Conservation (phyloP, 2,888 invertebrate genomes). For the Drosophila mimetica region DNA sequence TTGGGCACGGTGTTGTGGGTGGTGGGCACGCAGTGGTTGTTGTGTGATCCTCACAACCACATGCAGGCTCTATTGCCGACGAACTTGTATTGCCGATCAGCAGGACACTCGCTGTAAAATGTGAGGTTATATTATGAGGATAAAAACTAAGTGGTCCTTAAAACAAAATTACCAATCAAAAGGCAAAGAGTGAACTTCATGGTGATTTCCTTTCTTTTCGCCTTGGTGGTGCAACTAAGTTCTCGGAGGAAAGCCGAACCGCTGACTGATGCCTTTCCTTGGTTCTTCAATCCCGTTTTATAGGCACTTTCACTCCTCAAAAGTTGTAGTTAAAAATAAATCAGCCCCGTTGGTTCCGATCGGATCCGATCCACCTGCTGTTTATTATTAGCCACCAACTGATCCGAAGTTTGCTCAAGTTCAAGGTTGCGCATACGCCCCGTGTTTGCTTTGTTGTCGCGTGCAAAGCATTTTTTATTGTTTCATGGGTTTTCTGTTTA, state of each 20-base stretch:
- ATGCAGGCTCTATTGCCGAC: background rate
- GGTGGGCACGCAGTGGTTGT: background rate
- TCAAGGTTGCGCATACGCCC: constrained; percentile 21
- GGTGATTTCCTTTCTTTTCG: background rate
- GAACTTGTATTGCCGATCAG: constrained; percentile 6
- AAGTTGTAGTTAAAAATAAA: constrained; percentile 20
- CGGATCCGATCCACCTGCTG: constrained; percentile 2
- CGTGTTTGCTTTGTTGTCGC: constrained; percentile 12
- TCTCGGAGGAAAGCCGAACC: background rate
- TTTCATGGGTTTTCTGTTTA: background rate
- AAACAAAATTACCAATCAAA: constrained; percentile 12
- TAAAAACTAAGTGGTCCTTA: background rate
- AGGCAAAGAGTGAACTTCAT: constrained; percentile 16
- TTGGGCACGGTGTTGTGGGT: background rate
- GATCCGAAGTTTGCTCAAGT: constrained; percentile 13
- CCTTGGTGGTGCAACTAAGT: background rate
- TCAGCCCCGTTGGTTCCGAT: background rate
- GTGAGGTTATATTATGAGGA: no score
- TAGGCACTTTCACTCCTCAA: background rate
- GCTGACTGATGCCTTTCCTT: constrained; percentile 20
- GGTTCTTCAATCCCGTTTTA: constrained; percentile 15
- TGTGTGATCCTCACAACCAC: background rate
- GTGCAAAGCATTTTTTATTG: constrained; percentile 4
- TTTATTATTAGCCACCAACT: constrained; percentile 2
- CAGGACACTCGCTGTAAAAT: constrained; percentile 19